Evolutionary conservation across 2,888 invertebrate genomes (phyloP).

Genomic region (Dryomyza anilis): DNA sequence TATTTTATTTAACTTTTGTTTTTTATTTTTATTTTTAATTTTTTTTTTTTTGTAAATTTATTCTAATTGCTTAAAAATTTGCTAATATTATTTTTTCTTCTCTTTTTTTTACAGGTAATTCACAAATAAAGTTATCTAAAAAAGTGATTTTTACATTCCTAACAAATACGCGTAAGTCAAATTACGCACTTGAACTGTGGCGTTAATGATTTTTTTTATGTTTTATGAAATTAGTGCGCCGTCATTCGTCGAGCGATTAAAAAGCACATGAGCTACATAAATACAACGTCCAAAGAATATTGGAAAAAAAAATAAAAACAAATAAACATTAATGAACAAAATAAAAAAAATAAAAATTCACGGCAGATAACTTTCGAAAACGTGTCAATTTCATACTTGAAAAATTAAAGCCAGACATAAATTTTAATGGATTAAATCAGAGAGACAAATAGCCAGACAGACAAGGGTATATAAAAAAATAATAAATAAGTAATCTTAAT

Average conservation of each 20-base stretch:
- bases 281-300: neutral
- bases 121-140: too few species aligned
- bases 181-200: neutral
- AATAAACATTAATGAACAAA: neutral
- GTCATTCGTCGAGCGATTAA: neutral
- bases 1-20: too few species aligned
- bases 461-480: too few species aligned
- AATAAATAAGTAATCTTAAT: too few species aligned
- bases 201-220: neutral
- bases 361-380: conserved; percentile 48
- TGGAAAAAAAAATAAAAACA: neutral
- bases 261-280: neutral
- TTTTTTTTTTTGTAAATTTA: too few species aligned
- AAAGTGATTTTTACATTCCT: too few species aligned
- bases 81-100: too few species aligned
- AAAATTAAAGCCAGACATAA: conserved; percentile 18
- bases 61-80: too few species aligned
- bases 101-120: too few species aligned
- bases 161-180: too few species aligned
- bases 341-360: conserved; percentile 33
- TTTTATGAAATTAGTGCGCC: neutral
- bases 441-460: neutral
- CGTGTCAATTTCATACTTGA: conserved; percentile 26
- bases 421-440: conserved; percentile 12
- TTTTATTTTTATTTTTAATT: too few species aligned